Base-by-base conservation (phyloP, 2,888 invertebrate genomes). In the Crioceris asparagi region DNA sequence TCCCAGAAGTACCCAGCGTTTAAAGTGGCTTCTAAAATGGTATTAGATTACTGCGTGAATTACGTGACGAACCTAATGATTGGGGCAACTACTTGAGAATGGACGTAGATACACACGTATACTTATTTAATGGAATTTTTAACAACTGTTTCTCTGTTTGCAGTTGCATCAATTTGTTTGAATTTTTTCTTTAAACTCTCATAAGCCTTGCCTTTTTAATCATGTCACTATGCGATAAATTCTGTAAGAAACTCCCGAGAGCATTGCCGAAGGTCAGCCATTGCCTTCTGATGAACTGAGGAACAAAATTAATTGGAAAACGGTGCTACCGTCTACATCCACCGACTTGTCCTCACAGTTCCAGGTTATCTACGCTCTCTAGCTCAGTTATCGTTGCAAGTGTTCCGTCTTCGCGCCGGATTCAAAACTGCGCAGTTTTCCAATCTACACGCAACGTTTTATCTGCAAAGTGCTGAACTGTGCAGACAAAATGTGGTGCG, bases 201-300 rank as follows among this genome's bases (percentile, higher is more conserved):
- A 29, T 36, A 36, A 7, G 30, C 36, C 29, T 19, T 5, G 11
- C 19, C 36, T 36, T 30, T 17, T 36, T 36, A 19, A 29, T 17
- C 21, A 21, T 19, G 15, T 36, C 35, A 29, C 30, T 29, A 12
- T 29, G 19, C 36, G 17, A 36, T 36, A 29, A 35, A 35, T 18
- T 35, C 35, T 10, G 29, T 29, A 5, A 34, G 34, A 25, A 34
- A 35, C 4, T 35, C 35, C 29, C 29, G 29, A 27, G 35, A 35
- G 21, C 29, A 35, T 35, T 35, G 29, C 8, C 35, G 35, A 14
- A 35, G 25, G 29, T 29, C 35, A 15, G 35, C 10, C 19, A 25
- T 14, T 14, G 4, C 14, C 18, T 7, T 15, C 32, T 12, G 18
- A 8, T 10, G 21, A 21, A 21, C 21, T 21, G 21, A 21, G 21